A percentile compares a stretch with the other conserved stretches of the same genome.
phyloP scores from a whole-genome alignment of 1,140 invertebrate genomes.

The Drosophila pandora region DNA sequence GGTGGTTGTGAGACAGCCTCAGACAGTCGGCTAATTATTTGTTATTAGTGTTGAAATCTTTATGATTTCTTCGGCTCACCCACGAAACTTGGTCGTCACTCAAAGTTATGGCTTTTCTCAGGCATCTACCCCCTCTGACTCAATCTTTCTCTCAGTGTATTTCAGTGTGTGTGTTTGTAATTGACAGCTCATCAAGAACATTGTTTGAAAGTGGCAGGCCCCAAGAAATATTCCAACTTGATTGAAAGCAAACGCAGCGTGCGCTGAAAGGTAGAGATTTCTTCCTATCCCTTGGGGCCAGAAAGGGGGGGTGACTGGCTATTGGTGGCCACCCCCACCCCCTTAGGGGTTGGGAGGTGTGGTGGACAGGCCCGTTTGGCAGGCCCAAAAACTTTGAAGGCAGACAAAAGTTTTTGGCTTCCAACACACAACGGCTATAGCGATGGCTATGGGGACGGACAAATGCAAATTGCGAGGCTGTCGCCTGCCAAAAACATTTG shows the following conservation, averaged over 20 bases:
- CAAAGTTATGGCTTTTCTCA: slow-evolving; percentile 38
- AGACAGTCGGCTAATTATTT: slow-evolving; percentile 76
- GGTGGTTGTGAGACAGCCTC: slow-evolving; percentile 47
- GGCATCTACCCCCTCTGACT: slow-evolving; percentile 5
- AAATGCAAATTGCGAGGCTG: slow-evolving; percentile 68
- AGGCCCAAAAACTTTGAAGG: slow-evolving; percentile 64
- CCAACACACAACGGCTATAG: not conserved
- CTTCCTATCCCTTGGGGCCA: not conserved
- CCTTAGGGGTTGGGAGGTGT: slow-evolving; percentile 3
- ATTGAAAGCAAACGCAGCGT: slow-evolving; percentile 74
- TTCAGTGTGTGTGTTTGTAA: slow-evolving; percentile 52
- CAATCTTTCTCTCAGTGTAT: slow-evolving; percentile 3
- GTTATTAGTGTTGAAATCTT: slow-evolving; percentile 78
- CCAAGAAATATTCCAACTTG: slow-evolving; percentile 64
- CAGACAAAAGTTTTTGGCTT: slow-evolving; percentile 39
- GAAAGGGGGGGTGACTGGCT: not conserved
- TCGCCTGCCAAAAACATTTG: slow-evolving; percentile 60
- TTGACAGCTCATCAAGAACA: slow-evolving; percentile 78
- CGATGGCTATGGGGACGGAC: not conserved
- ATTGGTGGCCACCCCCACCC: not conserved
- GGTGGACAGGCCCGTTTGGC: slow-evolving; percentile 43
- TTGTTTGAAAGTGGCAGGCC: slow-evolving; percentile 70
- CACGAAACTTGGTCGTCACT: slow-evolving; percentile 42
- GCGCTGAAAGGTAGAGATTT: slow-evolving; percentile 51
- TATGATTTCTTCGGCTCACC: slow-evolving; percentile 52